phyloP scores from a whole-genome alignment of 2,888 invertebrate species.

The Theodoxus fluviatilis region DNA sequence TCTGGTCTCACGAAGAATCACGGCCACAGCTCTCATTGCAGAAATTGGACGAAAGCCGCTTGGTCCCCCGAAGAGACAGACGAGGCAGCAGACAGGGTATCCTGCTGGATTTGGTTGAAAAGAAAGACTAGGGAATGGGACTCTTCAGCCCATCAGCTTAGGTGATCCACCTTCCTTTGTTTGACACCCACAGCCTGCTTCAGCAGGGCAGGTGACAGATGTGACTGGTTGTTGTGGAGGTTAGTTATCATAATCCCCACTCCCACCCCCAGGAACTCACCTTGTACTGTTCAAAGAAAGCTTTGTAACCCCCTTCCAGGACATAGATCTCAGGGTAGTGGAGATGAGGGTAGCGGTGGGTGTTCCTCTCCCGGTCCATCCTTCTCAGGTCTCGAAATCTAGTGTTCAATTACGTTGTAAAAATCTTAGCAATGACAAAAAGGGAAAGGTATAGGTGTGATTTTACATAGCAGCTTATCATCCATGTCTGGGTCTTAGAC shows the following conservation, averaged over 20 bases:
- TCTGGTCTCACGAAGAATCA: not conserved
- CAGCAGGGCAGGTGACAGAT: no score
- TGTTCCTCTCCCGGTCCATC: slow-evolving; percentile 82
- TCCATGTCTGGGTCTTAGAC: no score
- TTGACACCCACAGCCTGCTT: no score
- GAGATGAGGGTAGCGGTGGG: slow-evolving; percentile 82
- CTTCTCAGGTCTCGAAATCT: slow-evolving; percentile 84
- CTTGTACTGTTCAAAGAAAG: slow-evolving; percentile 76
- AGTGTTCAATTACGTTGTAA: no score
- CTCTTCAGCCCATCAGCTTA: no score
- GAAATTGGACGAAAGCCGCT: not conserved
- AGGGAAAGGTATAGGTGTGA: no score
- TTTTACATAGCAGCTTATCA: no score
- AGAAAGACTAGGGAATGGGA: no score
- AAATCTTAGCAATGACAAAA: slow-evolving; percentile 56
- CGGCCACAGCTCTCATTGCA: not conserved
- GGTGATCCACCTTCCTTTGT: no score
- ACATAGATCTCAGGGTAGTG: slow-evolving; percentile 93
- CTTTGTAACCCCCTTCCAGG: slow-evolving; percentile 87
- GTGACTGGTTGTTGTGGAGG: no score
- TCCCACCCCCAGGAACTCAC: no score
- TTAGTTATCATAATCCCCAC: no score
- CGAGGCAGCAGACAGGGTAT: not conserved
- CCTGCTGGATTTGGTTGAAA: not conserved
- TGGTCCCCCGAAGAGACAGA: not conserved